Percentiles rank a stretch among this genome's conserved stretches.
phyloP scores from a whole-genome alignment of 2,797 vertebrate species.

The Emydoidea blandingii region DNA sequence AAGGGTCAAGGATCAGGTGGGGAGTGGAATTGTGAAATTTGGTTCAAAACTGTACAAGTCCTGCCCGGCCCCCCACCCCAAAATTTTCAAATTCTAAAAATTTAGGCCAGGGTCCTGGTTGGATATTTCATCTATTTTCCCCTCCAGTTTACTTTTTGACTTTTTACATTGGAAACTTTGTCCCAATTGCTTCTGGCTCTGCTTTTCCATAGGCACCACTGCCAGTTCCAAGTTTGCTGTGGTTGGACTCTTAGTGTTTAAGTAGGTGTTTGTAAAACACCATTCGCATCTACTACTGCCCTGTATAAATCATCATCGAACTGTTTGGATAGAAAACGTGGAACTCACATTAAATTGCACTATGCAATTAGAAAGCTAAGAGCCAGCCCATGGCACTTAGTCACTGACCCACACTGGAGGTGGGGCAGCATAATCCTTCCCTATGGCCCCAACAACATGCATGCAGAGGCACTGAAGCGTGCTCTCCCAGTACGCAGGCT shows the following conservation, averaged over 20 bases:
- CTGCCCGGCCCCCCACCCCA: fast-evolving
- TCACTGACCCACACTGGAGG: not conserved
- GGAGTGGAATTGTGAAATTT: not conserved
- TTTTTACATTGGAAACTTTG: not conserved
- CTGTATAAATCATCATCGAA: constrained; percentile 40
- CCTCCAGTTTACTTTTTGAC: not conserved
- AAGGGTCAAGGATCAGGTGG: not conserved
- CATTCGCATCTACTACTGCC: constrained; percentile 46
- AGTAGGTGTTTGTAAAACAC: not conserved
- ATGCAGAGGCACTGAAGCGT: not conserved
- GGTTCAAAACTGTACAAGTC: not conserved
- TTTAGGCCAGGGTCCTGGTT: not conserved
- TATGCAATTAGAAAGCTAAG: not conserved
- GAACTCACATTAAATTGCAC: not conserved
- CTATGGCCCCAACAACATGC: not conserved
- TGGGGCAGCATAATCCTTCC: not conserved
- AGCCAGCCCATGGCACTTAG: not conserved
- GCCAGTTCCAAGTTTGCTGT: constrained; percentile 8
- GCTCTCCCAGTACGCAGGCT: not conserved
- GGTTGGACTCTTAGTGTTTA: not conserved
- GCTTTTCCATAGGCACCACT: not conserved
- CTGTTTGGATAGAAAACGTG: not conserved
- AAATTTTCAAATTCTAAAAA: not conserved
- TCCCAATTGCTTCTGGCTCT: not conserved
- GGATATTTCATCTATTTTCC: not conserved